Base-by-base conservation (phyloP, 2,113 vertebrate species). In the Dromas ardeola region DNA sequence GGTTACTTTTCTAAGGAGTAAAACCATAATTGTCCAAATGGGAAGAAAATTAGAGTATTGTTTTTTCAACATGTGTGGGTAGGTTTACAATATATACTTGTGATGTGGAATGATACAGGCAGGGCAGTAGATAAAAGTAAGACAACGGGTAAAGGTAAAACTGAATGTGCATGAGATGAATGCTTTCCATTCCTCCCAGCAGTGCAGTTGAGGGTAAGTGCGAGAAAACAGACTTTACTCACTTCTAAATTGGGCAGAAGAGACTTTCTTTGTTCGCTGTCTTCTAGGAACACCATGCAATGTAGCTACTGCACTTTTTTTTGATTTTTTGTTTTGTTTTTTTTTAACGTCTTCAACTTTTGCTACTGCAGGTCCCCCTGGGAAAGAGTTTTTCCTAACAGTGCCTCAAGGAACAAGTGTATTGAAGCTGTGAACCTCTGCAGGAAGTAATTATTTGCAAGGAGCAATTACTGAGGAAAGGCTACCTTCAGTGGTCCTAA, bases 381-480 rank as follows among this genome's bases (percentile, higher is more conserved):
- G 78, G 53, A 93, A 94, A 90, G n/a, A 65, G 66, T 5, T 87
- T 92, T 89, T 59, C 81, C 78, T 71, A 90, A 49, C 66, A 95
- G 40, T 26, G 58, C 56, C 61, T 87, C 53, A 36, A 91, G 91
- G 90, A 95, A 93, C 53, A 74, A 74, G n/a, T 15, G 4, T 56
- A 29, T 30, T 67, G 84, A 89, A 17, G 21, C 40, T 93, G 30
- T 74, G 77, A 91, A 94, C 1, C 11, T 69, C 70, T 76, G 26
- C 27, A 72, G 62, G 81, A 95, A 92, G 43, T 56, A 81, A 81
- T 59, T 79, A 72, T 69, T 65, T 76, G 9, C 34, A 94, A 81
- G 84, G 58, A 91, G 30, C 13, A 90, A 22, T 82, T 85, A 79
- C 34, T 52, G 56, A 89, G 40, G 56, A 82, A 81, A 91, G 26